These are phyloP conservation scores for Semibalanus balanoides DNA, from an alignment of 1,140 invertebrate species.

Conservation along the genomic window DNA sequence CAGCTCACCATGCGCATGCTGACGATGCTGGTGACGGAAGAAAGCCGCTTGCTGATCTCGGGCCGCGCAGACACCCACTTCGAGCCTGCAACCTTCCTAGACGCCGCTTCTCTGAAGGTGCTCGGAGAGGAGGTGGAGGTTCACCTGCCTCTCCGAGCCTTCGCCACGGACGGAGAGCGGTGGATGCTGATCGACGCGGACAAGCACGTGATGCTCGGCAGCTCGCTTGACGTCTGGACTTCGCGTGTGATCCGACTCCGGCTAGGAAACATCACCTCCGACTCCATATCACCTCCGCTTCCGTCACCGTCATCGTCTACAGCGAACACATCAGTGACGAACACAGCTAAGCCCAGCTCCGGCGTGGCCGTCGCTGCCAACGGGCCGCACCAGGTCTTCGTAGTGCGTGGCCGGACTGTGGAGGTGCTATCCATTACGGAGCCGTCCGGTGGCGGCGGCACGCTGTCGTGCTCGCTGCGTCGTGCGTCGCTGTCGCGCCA, in stretches of 20 bases:
- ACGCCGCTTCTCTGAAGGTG: background rate
- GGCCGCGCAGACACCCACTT: background rate
- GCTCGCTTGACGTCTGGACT: background rate
- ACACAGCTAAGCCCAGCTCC: background rate
- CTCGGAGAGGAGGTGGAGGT: no score
- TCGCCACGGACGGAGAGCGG: background rate
- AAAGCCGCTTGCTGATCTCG: background rate
- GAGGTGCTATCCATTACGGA: background rate
- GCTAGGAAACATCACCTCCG: no score
- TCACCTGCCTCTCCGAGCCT: background rate
- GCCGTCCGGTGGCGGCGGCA: no score
- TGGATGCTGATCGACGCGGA: background rate
- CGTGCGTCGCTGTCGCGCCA: background rate
- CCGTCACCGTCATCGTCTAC: no score
- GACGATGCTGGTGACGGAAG: background rate
- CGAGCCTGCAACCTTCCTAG: background rate
- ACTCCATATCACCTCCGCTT: no score
- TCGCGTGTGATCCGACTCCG: background rate
- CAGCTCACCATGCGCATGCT: background rate
- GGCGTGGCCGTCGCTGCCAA: no score
- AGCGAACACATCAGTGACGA: no score
- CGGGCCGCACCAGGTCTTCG: background rate
- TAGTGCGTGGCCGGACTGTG: background rate
- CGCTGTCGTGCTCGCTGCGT: background rate
- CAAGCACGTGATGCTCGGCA: background rate